Evolutionary conservation across 2,797 vertebrate species (phyloP), one percentile per base, ranked within the genome.

Genomic region (Syngnathus rostellatus): DNA sequence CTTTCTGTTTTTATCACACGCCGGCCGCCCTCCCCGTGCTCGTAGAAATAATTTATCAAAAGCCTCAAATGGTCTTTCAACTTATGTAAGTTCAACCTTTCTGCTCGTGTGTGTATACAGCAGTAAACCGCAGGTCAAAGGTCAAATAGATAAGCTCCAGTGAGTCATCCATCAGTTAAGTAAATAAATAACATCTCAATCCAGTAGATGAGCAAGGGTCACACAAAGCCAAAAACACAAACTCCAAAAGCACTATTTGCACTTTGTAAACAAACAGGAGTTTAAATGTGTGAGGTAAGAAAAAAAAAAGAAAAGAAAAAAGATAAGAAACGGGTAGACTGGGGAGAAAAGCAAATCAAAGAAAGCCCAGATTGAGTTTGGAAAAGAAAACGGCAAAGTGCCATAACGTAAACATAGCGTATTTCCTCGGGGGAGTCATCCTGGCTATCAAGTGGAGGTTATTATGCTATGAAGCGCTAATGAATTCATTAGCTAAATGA

Each of bases 401-500:
- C 41, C 60, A 25, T 64, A 69, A 53, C 72, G 66, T 74, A 64
- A 65, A 78, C 69, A 39, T 37, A 55, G 23, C 8, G 12, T 45
- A 45, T 66, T 72, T 78, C 70, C 79, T 76, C 68, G 4, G 8
- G 69, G 80, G 81, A 83, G 68, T 64, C 71, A 70, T 77, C 70
- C 71, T 69, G 80, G 80, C 82, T 83, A 81, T 86, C 85, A 86
- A 85, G 76, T 73, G 75, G 75, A 82, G 78, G 82, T 86, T 87
- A 85, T 85, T 82, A 84, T 77, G 79, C 84, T 79, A 85, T 77
- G 71, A 80, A 82, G 79, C 78, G 48, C 81, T 85, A 85, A 87
- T 87, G 79, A 86, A 86, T 87, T 86, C 80, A 86, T 88, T 87
- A 82, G 79, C 76, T 85, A 86, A 88, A 87, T 86, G 81, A 87